Conservation (phyloP, 2,797 vertebrate genomes). For the Pseudomugil gertrudae region DNA sequence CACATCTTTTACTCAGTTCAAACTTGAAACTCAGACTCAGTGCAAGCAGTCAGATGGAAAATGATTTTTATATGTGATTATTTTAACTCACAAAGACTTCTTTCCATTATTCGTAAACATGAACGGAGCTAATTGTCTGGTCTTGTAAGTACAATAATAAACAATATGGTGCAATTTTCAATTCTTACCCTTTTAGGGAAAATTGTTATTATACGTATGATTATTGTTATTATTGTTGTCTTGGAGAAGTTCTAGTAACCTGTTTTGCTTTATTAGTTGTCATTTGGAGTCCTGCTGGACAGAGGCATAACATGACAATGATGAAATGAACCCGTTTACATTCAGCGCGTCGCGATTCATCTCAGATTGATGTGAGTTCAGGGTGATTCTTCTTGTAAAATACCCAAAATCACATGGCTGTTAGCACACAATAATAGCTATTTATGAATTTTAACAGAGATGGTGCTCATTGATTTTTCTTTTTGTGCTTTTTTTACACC, state of each 20-base stretch:
- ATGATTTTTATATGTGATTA: slow-evolving; percentile 40
- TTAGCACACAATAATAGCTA: slow-evolving; percentile 68
- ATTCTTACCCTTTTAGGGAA: slow-evolving; percentile 56
- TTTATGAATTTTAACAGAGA: slow-evolving; percentile 74
- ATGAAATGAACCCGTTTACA: slow-evolving; percentile 69
- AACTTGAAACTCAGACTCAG: slow-evolving; percentile 33
- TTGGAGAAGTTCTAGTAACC: slow-evolving; percentile 58
- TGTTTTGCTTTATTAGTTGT: slow-evolving; percentile 69
- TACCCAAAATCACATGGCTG: slow-evolving; percentile 36
- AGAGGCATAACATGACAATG: slow-evolving; percentile 82
- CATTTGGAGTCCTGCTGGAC: slow-evolving; percentile 87
- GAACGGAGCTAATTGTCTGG: slow-evolving; percentile 57
- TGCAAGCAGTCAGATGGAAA: slow-evolving; percentile 68
- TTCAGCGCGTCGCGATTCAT: slow-evolving; percentile 51
- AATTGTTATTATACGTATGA: slow-evolving; percentile 82
- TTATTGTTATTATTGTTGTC: slow-evolving; percentile 86
- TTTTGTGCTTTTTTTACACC: slow-evolving; percentile 60
- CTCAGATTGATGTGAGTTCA: slow-evolving; percentile 48
- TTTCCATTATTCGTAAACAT: slow-evolving; percentile 38
- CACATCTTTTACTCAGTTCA: neutral
- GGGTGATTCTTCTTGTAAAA: slow-evolving; percentile 45
- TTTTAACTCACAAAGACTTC: slow-evolving; percentile 51
- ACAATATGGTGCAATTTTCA: slow-evolving; percentile 74
- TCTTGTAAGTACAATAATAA: slow-evolving; percentile 69
- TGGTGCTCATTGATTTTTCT: slow-evolving; percentile 70